Evolutionary conservation across 2,888 invertebrate genomes (phyloP).

Genomic region (Lycophotia porphyrea): DNA sequence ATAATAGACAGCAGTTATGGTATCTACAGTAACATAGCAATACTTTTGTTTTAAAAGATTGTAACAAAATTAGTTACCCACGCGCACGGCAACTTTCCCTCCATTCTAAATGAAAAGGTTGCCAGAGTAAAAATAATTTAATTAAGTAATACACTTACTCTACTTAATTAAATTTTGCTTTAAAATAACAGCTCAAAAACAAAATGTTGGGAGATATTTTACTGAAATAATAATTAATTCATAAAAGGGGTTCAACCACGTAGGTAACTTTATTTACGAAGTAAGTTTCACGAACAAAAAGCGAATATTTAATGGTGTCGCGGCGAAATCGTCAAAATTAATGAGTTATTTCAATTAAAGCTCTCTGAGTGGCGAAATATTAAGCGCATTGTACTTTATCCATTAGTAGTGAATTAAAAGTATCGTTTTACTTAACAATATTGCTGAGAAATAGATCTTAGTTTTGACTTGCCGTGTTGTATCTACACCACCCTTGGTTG

Average conservation of each 20-base stretch:
- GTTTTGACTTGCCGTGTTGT: too few species aligned
- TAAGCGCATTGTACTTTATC: constrained; percentile 11
- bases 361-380: constrained; percentile 19
- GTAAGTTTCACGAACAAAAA: not conserved
- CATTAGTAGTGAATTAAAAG: constrained; percentile 34
- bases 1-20: not conserved
- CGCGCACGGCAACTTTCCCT: not conserved
- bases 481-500: too few species aligned
- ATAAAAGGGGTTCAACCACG: not conserved
- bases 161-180: constrained; percentile 17
- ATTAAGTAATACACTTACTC: constrained; percentile 13
- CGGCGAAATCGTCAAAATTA: constrained; percentile 16
- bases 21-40: not conserved
- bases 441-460: too few species aligned
- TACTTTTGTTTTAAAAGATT: not conserved
- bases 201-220: constrained; percentile 18
- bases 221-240: constrained; percentile 7
- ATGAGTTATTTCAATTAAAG: constrained; percentile 28
- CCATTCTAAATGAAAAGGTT: constrained; percentile 16
- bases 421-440: too few species aligned
- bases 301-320: constrained; percentile 32
- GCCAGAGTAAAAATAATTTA: constrained; percentile 6
- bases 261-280: not conserved
- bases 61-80: not conserved
- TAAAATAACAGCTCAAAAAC: constrained; percentile 10